phyloP scores from a whole-genome alignment of 2,113 vertebrate genomes.

The Elaphurus davidianus region DNA sequence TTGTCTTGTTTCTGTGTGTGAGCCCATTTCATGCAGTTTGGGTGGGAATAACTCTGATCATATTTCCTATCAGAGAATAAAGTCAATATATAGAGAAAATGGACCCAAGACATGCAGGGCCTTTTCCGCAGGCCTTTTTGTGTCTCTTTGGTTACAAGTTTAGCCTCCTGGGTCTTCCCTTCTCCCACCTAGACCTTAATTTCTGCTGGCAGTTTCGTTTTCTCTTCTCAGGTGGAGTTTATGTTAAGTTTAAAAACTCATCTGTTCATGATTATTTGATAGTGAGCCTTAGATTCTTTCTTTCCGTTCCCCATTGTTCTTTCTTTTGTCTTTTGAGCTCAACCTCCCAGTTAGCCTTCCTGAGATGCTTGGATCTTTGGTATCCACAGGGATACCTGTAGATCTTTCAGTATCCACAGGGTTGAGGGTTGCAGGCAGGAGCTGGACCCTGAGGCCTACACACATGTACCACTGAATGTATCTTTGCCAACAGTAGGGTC shows the following conservation, averaged over 20 bases:
- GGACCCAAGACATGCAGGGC: not conserved
- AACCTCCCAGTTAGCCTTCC: not conserved
- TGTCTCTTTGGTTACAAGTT: not conserved
- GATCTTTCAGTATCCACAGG: not conserved
- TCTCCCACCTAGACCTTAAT: not conserved
- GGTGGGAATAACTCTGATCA: not conserved
- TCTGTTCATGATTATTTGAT: constrained; percentile 5
- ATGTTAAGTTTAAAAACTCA: not conserved
- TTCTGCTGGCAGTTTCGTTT: not conserved
- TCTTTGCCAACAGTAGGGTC: not conserved
- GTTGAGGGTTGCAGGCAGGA: not conserved
- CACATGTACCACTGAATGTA: not conserved
- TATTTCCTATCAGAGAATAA: not conserved
- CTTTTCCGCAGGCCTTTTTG: not conserved
- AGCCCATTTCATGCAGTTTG: not conserved
- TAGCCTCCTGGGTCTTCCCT: not conserved
- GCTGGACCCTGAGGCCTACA: not conserved
- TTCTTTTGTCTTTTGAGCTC: not conserved
- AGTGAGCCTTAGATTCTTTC: not conserved
- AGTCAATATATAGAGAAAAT: not conserved
- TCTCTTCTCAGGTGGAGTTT: not conserved
- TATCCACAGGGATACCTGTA: not conserved
- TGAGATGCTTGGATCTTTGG: not conserved
- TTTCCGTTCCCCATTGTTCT: not conserved
- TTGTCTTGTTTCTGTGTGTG: not conserved